Conservation (phyloP, 2,888 invertebrate species). For the Tenthredo notha region DNA sequence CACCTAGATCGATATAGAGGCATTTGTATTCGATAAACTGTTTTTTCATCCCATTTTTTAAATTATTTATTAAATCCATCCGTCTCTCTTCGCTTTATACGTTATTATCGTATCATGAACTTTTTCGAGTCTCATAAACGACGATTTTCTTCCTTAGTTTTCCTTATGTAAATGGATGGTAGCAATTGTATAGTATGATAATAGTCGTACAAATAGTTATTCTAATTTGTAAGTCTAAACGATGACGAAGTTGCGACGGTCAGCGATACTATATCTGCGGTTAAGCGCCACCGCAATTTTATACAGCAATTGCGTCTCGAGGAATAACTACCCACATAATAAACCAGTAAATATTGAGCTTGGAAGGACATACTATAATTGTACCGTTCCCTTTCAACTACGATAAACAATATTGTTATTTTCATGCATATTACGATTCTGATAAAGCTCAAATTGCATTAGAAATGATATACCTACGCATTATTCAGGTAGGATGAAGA, state of each 20-base stretch:
- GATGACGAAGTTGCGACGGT: conserved; percentile 18
- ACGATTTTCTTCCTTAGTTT: background rate
- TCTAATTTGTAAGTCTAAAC: conserved; percentile 14
- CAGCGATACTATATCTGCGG: conserved; percentile 19
- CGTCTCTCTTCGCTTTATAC: background rate
- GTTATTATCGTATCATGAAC: background rate
- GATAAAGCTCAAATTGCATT: background rate
- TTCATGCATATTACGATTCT: background rate
- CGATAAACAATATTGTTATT: background rate
- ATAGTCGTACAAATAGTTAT: background rate
- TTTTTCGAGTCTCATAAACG: background rate
- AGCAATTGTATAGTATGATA: background rate
- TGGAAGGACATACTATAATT: background rate
- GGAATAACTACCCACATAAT: background rate
- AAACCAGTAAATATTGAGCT: background rate
- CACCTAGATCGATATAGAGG: no score
- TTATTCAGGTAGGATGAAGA: background rate
- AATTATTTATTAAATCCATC: background rate
- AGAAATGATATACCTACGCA: background rate
- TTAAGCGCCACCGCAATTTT: conserved; percentile 19
- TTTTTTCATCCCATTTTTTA: background rate
- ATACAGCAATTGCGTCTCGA: conserved; percentile 8
- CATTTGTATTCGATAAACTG: background rate
- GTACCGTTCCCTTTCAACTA: background rate
- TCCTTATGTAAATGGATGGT: background rate